phyloP scores from a whole-genome alignment of 2,888 invertebrate species.

The Callimorpha dominula region DNA sequence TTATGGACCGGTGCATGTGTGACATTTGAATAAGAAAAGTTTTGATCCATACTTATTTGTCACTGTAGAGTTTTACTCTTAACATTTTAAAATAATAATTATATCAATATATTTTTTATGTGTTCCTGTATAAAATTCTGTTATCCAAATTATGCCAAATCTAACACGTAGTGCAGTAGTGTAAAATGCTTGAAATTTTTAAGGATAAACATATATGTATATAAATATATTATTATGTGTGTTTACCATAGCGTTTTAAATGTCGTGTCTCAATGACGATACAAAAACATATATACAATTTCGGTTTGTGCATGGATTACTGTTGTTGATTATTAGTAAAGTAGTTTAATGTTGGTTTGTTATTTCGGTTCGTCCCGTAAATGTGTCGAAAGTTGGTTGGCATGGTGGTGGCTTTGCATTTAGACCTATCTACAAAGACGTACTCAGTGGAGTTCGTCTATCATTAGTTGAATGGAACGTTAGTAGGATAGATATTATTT shows the following conservation, averaged over 20 bases:
- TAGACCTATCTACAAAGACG: background rate
- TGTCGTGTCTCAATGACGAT: background rate
- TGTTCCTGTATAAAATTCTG: background rate
- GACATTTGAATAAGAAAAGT: too few species aligned
- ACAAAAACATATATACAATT: background rate
- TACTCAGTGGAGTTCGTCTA: background rate
- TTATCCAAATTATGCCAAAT: background rate
- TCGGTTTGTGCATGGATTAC: background rate
- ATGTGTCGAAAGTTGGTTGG: background rate
- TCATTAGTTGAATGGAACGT: background rate
- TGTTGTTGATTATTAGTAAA: background rate
- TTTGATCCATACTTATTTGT: too few species aligned
- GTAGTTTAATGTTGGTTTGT: background rate
- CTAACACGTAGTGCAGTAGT: background rate
- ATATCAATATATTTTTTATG: too few species aligned
- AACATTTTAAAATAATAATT: too few species aligned
- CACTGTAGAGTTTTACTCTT: too few species aligned
- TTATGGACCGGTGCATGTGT: too few species aligned
- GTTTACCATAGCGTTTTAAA: background rate
- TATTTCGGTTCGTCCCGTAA: background rate
- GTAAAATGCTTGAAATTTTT: too few species aligned
- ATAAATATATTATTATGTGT: too few species aligned
- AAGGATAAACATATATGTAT: too few species aligned
- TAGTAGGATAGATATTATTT: background rate
- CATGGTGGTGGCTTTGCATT: background rate